Conservation (phyloP, 2,888 invertebrate genomes). For the Caenorhabditis angaria region DNA sequence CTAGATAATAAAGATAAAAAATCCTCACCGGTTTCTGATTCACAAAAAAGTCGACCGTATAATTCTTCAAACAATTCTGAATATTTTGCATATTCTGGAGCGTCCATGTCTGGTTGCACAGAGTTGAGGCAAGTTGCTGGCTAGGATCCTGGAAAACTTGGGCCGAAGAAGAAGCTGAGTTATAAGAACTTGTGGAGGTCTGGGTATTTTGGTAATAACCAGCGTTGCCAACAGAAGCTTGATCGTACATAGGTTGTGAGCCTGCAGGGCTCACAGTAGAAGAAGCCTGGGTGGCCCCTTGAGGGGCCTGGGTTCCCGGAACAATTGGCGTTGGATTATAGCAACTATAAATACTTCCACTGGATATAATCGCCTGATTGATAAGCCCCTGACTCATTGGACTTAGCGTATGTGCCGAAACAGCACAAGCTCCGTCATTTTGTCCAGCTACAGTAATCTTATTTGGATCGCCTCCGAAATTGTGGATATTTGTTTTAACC, state of each 20-base stretch:
- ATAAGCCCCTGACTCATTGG: constrained; percentile 62
- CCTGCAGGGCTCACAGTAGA: too few species aligned
- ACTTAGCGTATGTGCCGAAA: constrained; percentile 56
- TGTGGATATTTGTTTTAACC: constrained; percentile 62
- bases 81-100: constrained; percentile 45
- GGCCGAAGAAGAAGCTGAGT: constrained; percentile 20
- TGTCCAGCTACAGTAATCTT: constrained; percentile 65
- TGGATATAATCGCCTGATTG: constrained; percentile 62
- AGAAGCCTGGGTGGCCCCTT: constrained; percentile 17
- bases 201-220: constrained; percentile 16
- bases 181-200: constrained; percentile 21
- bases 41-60: constrained; percentile 57
- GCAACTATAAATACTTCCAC: constrained; percentile 58
- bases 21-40: constrained; percentile 39
- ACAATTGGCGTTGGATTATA: constrained; percentile 52
- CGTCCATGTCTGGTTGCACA: constrained; percentile 57
- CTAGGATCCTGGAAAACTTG: constrained; percentile 46
- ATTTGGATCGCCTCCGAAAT: constrained; percentile 67
- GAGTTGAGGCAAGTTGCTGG: constrained; percentile 41
- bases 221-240: constrained; percentile 18
- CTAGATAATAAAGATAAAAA: too few species aligned
- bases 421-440: constrained; percentile 60
- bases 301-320: constrained; percentile 12
- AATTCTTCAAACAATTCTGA: constrained; percentile 53
- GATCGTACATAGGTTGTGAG: constrained; percentile 39